Evolutionary conservation across 1,140 invertebrate genomes (phyloP).

Genomic region (Onthophagus taurus): DNA sequence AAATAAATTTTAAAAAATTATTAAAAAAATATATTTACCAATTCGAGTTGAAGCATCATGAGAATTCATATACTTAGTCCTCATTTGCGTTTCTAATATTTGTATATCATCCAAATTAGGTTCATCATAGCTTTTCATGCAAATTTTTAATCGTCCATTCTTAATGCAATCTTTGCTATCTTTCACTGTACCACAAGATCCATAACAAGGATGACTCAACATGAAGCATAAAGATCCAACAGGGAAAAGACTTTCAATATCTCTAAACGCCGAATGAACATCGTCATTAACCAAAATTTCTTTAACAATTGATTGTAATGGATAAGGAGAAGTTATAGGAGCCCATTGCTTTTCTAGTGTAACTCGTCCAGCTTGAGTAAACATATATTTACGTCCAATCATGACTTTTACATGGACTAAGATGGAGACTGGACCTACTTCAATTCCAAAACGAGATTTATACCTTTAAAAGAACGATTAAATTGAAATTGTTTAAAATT

Average conservation of each 20-base stretch:
- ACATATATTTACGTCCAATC: constrained; percentile 53
- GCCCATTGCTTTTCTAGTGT: constrained; percentile 63
- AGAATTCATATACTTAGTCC: constrained; percentile 33
- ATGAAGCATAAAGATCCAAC: constrained; percentile 61
- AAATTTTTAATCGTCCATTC: constrained; percentile 36
- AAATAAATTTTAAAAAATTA: constrained; percentile 58
- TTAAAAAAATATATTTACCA: constrained; percentile 37
- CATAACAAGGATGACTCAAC: constrained; percentile 70
- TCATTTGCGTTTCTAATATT: constrained; percentile 28
- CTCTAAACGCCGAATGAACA: constrained; percentile 27
- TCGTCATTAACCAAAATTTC: constrained; percentile 46
- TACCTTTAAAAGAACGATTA: constrained; percentile 44
- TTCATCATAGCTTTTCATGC: constrained; percentile 34
- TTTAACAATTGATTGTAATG: constrained; percentile 58
- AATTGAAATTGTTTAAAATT: neutral
- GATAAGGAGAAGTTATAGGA: constrained; percentile 45
- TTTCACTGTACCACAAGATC: constrained; percentile 60
- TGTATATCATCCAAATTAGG: constrained; percentile 35
- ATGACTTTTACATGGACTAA: constrained; percentile 66
- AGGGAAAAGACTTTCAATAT: constrained; percentile 64
- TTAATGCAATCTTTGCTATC: constrained; percentile 33
- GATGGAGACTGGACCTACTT: constrained; percentile 58
- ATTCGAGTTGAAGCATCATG: constrained; percentile 27
- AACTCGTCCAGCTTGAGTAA: constrained; percentile 45
- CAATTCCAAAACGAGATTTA: constrained; percentile 57